Evolutionary conservation across 2,888 invertebrate genomes (phyloP).

Genomic region (Omphaloscelis lunosa): DNA sequence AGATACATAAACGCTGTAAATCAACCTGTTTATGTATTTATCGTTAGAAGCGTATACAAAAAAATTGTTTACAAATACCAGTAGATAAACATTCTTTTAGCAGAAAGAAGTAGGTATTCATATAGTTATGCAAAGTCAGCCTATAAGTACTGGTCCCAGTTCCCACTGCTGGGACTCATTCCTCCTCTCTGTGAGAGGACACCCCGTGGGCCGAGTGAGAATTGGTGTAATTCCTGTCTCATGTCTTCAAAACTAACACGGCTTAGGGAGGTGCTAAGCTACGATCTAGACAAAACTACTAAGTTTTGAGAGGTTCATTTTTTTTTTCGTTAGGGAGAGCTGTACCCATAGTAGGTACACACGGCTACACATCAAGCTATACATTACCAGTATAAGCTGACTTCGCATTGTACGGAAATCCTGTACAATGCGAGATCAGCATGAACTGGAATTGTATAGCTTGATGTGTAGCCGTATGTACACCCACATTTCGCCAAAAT

Average conservation of each 20-base stretch:
- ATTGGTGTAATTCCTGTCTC: not conserved
- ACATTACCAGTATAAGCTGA: no score
- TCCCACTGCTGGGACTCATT: not conserved
- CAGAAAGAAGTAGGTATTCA: not conserved
- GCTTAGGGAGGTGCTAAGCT: not conserved
- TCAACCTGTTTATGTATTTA: constrained; percentile 14
- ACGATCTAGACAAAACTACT: not conserved
- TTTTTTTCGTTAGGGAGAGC: no score
- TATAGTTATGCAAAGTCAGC: not conserved
- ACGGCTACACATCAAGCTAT: no score
- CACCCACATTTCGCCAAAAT: no score
- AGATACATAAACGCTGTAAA: constrained; percentile 21
- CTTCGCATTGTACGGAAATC: no score
- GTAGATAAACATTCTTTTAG: not conserved
- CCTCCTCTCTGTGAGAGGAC: not conserved
- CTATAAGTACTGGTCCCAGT: no score
- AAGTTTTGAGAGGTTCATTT: not conserved
- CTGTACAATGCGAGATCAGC: no score
- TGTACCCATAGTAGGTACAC: no score
- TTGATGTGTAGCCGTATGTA: no score
- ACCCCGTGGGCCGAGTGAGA: no score
- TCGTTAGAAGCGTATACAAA: not conserved
- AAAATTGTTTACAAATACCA: not conserved
- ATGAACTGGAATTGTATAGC: no score
- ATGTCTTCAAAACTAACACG: not conserved